Base-by-base conservation (phyloP, 2,797 vertebrate species). In the Xenops minutus region DNA sequence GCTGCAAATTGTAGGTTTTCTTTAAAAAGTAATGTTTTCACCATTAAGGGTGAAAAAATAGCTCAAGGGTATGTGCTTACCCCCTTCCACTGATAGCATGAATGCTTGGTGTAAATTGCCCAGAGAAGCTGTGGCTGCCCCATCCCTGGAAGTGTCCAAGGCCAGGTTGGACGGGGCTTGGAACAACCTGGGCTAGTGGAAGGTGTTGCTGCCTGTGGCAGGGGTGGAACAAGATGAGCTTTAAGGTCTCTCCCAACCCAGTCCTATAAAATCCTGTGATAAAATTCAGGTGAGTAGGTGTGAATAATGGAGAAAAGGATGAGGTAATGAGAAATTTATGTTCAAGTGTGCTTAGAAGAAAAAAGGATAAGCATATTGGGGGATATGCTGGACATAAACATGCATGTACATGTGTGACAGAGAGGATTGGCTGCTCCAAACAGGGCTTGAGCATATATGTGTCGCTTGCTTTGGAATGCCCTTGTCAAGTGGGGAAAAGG, bases 391-490 rank as follows among this genome's bases (percentile, higher is more conserved):
- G 72, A 29, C 24, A 10, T 48, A 18, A 37, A 41, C 44, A 8
- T 34, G 49, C 8, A 13, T 0, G 1, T 56, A 5, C 26, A 51
- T 52, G 22, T 43, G 32, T 48, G 34, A 13, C 13, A 3, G 16
- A 30, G 19, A 61, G 51, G 49, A 12, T 22, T 56, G 56, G 15
- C 39, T 87, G 36, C 49, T 68, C 46, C 7, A 54, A 37, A 5
- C 23, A 29, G 63, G 30, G 14, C 9, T 11, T 37, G 71, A 44
- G 41, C 32, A 9, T 26, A 5, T 46, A 4, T 1, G 7, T 1
- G 0, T 14, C 22, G 12, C 34, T 2, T 0, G 1, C 52, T 79
- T 14, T 58, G 46, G 19, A 68, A 66, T 0, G 0, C 6, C 27
- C 39, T 77, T 0, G 0, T 30, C 23, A 43, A 17, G 22, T 19